A percentile compares a stretch with the other conserved stretches of the same genome.
Conservation (phyloP, 2,113 vertebrate genomes). For the Phylloscopus trochilus region DNA sequence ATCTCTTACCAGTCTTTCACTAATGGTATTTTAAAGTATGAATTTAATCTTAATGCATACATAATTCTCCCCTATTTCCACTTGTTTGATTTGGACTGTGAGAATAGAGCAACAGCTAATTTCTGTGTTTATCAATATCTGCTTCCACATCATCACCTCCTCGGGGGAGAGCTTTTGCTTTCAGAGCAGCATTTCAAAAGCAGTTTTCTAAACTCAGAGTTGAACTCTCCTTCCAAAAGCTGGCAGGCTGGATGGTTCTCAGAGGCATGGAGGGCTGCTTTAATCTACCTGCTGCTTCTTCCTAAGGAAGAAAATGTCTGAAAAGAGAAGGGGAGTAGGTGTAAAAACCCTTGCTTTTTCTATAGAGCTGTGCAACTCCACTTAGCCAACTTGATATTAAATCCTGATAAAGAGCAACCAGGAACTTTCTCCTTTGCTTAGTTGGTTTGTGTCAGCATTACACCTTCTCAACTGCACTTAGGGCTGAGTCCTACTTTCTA, state of each 20-base stretch:
- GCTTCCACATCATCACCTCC: background rate
- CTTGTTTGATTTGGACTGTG: background rate
- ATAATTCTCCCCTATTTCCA: background rate
- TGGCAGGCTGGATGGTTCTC: background rate
- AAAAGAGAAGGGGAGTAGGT: background rate
- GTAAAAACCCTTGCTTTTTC: background rate
- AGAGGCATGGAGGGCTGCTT: background rate
- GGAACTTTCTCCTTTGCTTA: background rate
- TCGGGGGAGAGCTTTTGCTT: background rate
- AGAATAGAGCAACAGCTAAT: background rate
- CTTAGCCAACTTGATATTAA: background rate
- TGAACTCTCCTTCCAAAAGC: background rate
- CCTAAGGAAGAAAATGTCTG: background rate
- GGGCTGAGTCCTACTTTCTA: background rate
- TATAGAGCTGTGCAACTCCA: background rate
- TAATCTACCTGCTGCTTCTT: background rate
- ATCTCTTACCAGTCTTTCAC: background rate
- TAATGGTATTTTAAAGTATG: background rate
- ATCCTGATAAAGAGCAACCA: background rate
- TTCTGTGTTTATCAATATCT: background rate
- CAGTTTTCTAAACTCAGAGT: background rate
- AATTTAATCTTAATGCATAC: constrained; percentile 3
- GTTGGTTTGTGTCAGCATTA: background rate
- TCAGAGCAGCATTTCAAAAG: background rate
- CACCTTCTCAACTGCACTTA: background rate